Conservation (phyloP, 2,797 vertebrate genomes). For the Crotalus adamanteus region DNA sequence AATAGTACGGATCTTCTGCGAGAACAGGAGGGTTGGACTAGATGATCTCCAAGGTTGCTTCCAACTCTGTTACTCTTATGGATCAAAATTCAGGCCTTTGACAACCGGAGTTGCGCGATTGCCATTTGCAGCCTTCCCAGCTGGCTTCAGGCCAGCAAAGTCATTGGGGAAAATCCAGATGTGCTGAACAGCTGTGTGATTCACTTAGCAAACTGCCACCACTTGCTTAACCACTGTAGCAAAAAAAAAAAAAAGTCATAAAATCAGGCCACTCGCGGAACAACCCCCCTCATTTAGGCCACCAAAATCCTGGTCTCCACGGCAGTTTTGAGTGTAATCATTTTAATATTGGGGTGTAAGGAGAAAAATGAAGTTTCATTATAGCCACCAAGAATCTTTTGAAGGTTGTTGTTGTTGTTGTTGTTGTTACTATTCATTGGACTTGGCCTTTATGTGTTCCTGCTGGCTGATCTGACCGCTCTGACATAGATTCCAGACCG, state of each 20-base stretch:
- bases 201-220: no score
- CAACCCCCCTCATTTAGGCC: no score
- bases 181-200: no score
- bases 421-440: conserved; percentile 5
- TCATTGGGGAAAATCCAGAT: no score
- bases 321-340: background rate
- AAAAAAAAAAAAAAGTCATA: no score
- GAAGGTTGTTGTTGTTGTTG: background rate
- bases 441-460: background rate
- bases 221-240: no score
- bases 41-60: no score
- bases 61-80: no score
- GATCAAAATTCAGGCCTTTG: background rate
- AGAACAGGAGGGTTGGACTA: no score
- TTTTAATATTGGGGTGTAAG: background rate
- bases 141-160: no score
- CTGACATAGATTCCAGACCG: conserved; percentile 79
- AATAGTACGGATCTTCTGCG: no score
- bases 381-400: background rate
- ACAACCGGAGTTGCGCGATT: background rate
- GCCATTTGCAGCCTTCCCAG: no score
- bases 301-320: background rate
- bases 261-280: background rate
- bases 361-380: background rate
- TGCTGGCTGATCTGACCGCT: background rate